phyloP scores from a whole-genome alignment of 2,888 invertebrate genomes.

The Caenorhabditis macrosperma region DNA sequence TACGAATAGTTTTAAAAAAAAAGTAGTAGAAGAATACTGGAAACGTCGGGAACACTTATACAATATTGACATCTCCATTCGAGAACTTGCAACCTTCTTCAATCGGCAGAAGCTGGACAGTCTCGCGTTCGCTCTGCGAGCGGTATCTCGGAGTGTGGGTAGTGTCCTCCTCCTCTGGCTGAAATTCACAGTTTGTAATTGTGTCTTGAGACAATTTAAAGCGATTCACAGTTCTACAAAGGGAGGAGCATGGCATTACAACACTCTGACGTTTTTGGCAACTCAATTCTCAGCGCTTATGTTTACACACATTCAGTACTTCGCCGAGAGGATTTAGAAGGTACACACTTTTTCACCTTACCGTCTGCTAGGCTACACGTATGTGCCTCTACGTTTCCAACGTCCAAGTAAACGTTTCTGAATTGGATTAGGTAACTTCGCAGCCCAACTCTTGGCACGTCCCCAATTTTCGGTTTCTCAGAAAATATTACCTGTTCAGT shows the following conservation, averaged over 20 bases:
- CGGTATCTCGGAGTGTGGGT: slow-evolving; percentile 21
- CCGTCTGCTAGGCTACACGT: slow-evolving; percentile 38
- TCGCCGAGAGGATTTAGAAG: slow-evolving; percentile 3
- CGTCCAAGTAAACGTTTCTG: slow-evolving; percentile 53
- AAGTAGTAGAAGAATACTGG: too few relatives aligned
- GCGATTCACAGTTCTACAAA: slow-evolving; percentile 32
- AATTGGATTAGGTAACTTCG: neutral
- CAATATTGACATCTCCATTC: too few relatives aligned
- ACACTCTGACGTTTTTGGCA: slow-evolving; percentile 41
- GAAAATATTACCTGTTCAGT: neutral
- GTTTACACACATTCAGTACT: slow-evolving; percentile 20
- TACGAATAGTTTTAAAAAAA: too few relatives aligned
- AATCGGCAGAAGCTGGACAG: slow-evolving; percentile 20
- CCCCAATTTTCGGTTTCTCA: neutral
- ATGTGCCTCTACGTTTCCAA: slow-evolving; percentile 58
- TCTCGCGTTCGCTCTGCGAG: slow-evolving; percentile 46
- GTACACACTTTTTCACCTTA: slow-evolving; percentile 54
- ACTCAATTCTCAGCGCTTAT: slow-evolving; percentile 10
- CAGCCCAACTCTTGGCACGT: neutral
- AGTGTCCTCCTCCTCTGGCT: too few relatives aligned
- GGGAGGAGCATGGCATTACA: slow-evolving; percentile 42
- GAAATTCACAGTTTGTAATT: neutral
- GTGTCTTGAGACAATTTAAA: neutral
- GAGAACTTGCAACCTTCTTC: too few relatives aligned
- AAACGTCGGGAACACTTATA: too few relatives aligned